Conservation (phyloP, 2,888 invertebrate species). For the Spodoptera exigua region DNA sequence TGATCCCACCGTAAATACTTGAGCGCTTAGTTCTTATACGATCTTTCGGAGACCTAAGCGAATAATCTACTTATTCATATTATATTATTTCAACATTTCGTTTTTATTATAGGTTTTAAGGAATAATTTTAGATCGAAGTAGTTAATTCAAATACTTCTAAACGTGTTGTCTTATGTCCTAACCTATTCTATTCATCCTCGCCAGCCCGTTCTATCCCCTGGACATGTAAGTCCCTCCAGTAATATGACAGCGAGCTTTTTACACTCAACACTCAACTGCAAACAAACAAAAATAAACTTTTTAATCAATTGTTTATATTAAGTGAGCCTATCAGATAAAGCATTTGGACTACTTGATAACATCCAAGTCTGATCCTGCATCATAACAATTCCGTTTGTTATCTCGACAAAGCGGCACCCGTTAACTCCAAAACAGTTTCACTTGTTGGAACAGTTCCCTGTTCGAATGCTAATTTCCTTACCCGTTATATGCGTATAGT, state of each 20-base stretch:
- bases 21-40: constrained; percentile 13
- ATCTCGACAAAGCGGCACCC: constrained; percentile 63
- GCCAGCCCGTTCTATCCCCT: too few relatives aligned
- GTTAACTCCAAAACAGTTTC: constrained; percentile 60
- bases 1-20: constrained; percentile 19
- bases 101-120: too few relatives aligned
- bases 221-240: too few relatives aligned
- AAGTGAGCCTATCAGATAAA: constrained; percentile 17
- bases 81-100: background rate
- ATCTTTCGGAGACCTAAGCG: constrained; percentile 6
- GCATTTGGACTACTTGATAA: constrained; percentile 27
- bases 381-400: constrained; percentile 66
- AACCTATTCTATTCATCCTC: too few relatives aligned
- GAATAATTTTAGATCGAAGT: too few relatives aligned
- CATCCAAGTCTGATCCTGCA: constrained; percentile 58
- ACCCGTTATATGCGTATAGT: constrained; percentile 42
- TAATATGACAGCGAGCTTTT: too few relatives aligned
- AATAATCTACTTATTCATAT: constrained; percentile 20
- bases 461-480: constrained; percentile 63
- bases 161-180: too few relatives aligned
- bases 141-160: too few relatives aligned
- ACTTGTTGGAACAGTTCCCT: constrained; percentile 63
- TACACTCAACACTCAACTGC: too few relatives aligned
- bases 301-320: constrained; percentile 12
- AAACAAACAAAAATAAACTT: background rate